Base-by-base conservation (phyloP, 1,140 invertebrate species). In the Arctopsyche grandis region DNA sequence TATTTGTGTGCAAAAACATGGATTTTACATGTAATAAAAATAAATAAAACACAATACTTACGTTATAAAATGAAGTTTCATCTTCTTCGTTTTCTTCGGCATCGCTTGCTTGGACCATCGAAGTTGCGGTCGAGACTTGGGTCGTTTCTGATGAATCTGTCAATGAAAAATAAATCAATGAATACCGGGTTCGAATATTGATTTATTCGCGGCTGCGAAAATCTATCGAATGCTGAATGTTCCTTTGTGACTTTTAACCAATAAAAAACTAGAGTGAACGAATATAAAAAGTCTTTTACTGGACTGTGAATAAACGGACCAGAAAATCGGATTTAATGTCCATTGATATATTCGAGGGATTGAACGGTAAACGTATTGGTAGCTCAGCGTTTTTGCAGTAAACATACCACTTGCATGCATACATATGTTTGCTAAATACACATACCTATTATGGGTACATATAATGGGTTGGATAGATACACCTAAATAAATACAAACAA, bases 51-150 rank as follows among this genome's bases (percentile, higher is more conserved):
- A 4, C 7, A 38, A 38, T 38, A 77, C 76, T 69, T 22, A 77
- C 76, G 38, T 77, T 69, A 69, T 69, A 77, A 69, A 69, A 77
- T 10, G 60, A 48, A 46, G 76, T 66, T 63, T 19, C n/a, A n/a
- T 69, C 75, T 9, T 44, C 58, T 9, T 69, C 76, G 52, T 70
- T 46, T 16, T 63, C 75, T 26, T 56, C 69, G 1, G 21, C 19
- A 21, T 77, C 75, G 26, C 63, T 70, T 3, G 56, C 78, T 60
- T 74, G 78, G 12, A 74, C 70, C 66, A 78, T 71, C 9, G 75
- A 69, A 7, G 77, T 52, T 24, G 21, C 71, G 0, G 66, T 78
- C 5, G 24, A 26, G 7, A 60, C 44, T 71, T 73, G 70, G 0
- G 77, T 16, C 24, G 16, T 26, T 3, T 78, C 77, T 5, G 77